These are phyloP conservation scores for Mormyrus lacerda DNA, from an alignment of 2,113 vertebrate genomes.

Conservation along the genomic window DNA sequence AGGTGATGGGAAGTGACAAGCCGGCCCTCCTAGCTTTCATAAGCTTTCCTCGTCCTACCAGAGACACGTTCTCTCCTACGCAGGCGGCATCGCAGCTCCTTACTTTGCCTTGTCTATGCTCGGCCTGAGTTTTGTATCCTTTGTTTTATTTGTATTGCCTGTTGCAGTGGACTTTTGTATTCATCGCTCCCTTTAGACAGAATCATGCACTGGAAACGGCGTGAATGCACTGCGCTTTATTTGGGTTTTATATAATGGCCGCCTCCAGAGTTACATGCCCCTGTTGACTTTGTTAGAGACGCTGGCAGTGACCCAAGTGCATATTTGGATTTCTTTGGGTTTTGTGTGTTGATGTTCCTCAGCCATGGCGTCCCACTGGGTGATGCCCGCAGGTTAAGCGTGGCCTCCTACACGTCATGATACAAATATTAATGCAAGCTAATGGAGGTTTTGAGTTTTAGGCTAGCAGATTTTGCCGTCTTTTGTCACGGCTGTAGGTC, in stretches of 20 bases:
- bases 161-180: background rate
- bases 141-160: background rate
- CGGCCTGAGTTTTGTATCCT: background rate
- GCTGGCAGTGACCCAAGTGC: background rate
- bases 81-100: background rate
- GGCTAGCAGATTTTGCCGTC: background rate
- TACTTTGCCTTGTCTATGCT: background rate
- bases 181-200: background rate
- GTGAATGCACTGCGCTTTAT: background rate
- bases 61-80: background rate
- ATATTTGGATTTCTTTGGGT: background rate
- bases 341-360: background rate
- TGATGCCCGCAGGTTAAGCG: background rate
- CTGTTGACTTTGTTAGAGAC: background rate
- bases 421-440: background rate
- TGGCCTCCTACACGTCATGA: background rate
- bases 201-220: background rate
- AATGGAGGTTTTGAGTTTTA: background rate
- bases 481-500: background rate
- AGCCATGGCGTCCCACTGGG: background rate
- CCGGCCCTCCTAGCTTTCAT: background rate
- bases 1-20: background rate
- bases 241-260: background rate
- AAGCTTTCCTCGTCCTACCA: background rate
- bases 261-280: background rate